phyloP scores from a whole-genome alignment of 2,888 invertebrate species.

The Zonitis immaculata region DNA sequence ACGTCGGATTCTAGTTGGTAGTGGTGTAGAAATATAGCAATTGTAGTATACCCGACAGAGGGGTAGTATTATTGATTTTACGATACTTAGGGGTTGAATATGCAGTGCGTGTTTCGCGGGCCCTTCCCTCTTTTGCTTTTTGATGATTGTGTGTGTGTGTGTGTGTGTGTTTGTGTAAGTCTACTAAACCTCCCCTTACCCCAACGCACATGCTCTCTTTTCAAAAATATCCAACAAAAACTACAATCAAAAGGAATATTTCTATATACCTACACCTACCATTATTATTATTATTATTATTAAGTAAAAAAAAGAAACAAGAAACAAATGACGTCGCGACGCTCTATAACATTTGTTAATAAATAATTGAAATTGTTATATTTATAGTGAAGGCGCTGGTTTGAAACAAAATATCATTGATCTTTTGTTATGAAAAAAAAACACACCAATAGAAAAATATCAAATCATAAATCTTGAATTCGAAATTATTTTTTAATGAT shows the following conservation, averaged over 20 bases:
- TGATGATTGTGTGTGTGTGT: constrained; percentile 14
- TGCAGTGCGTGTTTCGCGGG: constrained; percentile 30
- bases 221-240: too few relatives aligned
- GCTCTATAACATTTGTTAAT: neutral
- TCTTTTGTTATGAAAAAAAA: neutral
- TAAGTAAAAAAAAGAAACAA: neutral
- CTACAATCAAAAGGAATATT: too few relatives aligned
- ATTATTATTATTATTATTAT: too few relatives aligned
- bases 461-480: neutral
- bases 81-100: constrained; percentile 36
- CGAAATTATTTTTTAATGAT: neutral
- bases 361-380: neutral
- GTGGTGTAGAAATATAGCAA: constrained; percentile 3
- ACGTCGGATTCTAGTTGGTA: constrained; percentile 5
- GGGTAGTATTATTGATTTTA: constrained; percentile 46
- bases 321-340: constrained; percentile 1
- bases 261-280: too few relatives aligned
- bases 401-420: neutral
- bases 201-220: constrained; percentile 22
- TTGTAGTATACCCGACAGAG: constrained; percentile 8
- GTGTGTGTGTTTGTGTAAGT: too few relatives aligned
- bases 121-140: constrained; percentile 22
- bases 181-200: too few relatives aligned
- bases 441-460: neutral
- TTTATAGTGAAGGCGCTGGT: neutral